phyloP scores from a whole-genome alignment of 2,113 vertebrate species.

The Gallinago undulata region DNA sequence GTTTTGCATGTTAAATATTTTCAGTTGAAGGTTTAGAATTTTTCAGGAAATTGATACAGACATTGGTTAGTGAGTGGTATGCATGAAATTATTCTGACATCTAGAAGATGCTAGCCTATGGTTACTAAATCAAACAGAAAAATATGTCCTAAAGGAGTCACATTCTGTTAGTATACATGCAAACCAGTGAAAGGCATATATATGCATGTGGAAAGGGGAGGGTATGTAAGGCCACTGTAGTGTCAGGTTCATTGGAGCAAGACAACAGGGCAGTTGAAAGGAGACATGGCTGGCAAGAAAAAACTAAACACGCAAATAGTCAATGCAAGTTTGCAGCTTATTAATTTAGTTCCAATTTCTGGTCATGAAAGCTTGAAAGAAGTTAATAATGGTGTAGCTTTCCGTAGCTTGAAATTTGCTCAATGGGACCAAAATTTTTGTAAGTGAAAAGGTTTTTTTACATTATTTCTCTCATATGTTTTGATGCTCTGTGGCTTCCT shows the following conservation, averaged over 20 bases:
- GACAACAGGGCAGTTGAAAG: not conserved
- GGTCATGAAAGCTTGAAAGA: not conserved
- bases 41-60: not conserved
- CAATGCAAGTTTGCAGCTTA: not conserved
- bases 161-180: not conserved
- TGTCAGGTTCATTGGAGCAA: not conserved
- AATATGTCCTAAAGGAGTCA: not conserved
- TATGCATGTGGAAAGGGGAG: not conserved
- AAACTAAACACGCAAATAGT: not conserved
- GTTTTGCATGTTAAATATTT: not conserved
- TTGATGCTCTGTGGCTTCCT: not conserved
- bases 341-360: not conserved
- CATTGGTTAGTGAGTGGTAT: not conserved
- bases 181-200: not conserved
- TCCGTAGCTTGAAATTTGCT: not conserved
- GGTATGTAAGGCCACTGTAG: not conserved
- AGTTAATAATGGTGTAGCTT: not conserved
- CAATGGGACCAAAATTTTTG: rapidly evolving
- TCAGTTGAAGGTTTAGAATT: not conserved
- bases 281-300: not conserved
- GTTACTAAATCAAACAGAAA: not conserved
- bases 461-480: rapidly evolving
- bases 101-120: not conserved
- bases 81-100: not conserved
- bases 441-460: not conserved